phyloP scores from a whole-genome alignment of 2,797 vertebrate species.

The Rallus crepitans region DNA sequence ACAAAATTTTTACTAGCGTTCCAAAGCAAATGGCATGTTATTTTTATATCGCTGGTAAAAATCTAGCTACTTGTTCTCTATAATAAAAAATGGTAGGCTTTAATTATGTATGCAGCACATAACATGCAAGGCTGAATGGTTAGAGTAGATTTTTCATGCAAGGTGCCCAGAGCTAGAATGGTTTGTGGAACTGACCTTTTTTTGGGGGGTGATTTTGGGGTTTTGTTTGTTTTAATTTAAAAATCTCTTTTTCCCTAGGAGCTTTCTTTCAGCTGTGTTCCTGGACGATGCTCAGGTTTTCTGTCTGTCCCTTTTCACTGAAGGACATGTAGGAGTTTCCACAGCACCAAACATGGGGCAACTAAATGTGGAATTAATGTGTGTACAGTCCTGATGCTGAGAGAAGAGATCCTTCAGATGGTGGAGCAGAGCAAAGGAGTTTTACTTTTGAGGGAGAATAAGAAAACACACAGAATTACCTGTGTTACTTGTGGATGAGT shows the following conservation, averaged over 20 bases:
- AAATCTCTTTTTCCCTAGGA: neutral
- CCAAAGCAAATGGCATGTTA: constrained; percentile 23
- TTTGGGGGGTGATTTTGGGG: neutral
- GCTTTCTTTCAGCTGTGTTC: neutral
- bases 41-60: constrained; percentile 32
- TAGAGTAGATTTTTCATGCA: neutral
- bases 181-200: neutral
- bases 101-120: constrained; percentile 5
- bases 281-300: neutral
- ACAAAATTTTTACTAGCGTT: neutral
- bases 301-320: neutral
- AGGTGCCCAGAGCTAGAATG: fast-evolving
- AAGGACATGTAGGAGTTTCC: fast-evolving
- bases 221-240: neutral
- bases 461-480: neutral
- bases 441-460: neutral
- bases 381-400: neutral
- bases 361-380: neutral
- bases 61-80: neutral
- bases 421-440: neutral
- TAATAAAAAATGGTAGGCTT: neutral
- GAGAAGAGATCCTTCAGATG: neutral
- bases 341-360: neutral
- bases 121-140: neutral
- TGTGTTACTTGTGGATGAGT: neutral